phyloP scores from a whole-genome alignment of 1,140 invertebrate genomes.

The Aphis craccivora region DNA sequence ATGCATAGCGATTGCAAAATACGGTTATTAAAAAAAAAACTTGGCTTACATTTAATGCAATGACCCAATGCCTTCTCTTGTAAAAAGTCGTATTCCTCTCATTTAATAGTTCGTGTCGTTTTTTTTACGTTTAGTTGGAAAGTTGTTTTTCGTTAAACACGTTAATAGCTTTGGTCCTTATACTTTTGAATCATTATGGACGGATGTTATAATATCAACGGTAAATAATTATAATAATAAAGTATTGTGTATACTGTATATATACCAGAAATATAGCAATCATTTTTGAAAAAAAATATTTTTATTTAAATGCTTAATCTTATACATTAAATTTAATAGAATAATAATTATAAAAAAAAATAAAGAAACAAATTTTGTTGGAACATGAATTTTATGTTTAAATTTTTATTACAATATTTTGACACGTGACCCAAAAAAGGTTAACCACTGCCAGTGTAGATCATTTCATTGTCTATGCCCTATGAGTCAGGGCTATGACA shows the following conservation, averaged over 20 bases:
- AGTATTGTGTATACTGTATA: neutral
- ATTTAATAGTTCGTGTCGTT: neutral
- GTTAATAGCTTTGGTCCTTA: neutral
- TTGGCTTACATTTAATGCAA: neutral
- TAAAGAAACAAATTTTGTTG: neutral
- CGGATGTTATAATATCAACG: neutral
- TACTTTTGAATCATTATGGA: neutral
- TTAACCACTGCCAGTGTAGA: too few relatives aligned
- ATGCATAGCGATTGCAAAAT: neutral
- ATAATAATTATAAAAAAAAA: neutral
- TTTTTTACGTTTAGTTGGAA: neutral
- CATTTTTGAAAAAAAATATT: neutral
- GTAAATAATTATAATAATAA: neutral
- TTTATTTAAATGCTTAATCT: neutral
- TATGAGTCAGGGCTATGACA: too few relatives aligned
- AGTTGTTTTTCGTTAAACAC: neutral
- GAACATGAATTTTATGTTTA: too few relatives aligned
- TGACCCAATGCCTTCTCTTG: slow-evolving; percentile 10
- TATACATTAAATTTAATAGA: neutral
- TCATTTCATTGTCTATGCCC: too few relatives aligned
- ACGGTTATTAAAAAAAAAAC: neutral
- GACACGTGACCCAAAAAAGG: too few relatives aligned
- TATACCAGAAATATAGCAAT: too few relatives aligned
- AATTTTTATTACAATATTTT: too few relatives aligned
- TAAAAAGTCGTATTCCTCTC: neutral